Conservation (phyloP, 2,888 invertebrate species). For the Lordiphosa fenestrarum region DNA sequence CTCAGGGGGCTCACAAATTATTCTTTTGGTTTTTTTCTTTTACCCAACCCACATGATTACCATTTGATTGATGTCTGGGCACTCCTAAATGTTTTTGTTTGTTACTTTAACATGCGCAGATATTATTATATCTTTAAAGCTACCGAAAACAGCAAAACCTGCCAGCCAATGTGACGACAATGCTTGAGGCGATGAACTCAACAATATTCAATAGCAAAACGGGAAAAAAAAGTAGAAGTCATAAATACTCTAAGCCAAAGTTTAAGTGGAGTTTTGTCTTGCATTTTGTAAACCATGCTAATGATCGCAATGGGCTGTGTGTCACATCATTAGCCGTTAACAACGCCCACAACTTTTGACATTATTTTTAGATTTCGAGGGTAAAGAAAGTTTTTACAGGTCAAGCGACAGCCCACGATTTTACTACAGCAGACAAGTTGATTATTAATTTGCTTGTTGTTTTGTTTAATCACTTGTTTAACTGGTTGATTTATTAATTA, state of each 20-base stretch:
- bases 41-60: slow-evolving; percentile 58
- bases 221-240: neutral
- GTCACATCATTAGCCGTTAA: slow-evolving; percentile 37
- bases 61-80: slow-evolving; percentile 66
- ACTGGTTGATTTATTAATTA: slow-evolving; percentile 58
- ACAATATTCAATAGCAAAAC: slow-evolving; percentile 10
- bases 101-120: slow-evolving; percentile 18
- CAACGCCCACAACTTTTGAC: slow-evolving; percentile 33
- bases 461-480: slow-evolving; percentile 25
- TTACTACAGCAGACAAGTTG: slow-evolving; percentile 20
- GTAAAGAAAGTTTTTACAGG: slow-evolving; percentile 11
- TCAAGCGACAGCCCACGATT: slow-evolving; percentile 7
- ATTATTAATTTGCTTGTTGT: slow-evolving; percentile 38
- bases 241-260: slow-evolving; percentile 1
- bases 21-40: slow-evolving; percentile 14
- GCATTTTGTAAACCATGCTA: slow-evolving; percentile 28
- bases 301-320: slow-evolving; percentile 25
- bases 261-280: slow-evolving; percentile 31
- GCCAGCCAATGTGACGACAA: slow-evolving; percentile 12
- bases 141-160: slow-evolving; percentile 41
- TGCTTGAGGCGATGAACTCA: slow-evolving; percentile 23
- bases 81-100: slow-evolving; percentile 51
- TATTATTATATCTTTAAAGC: slow-evolving; percentile 31
- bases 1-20: neutral
- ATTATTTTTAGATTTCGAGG: neutral